phyloP scores from a whole-genome alignment of 2,113 vertebrate genomes.

The Muntiacus muntjak region DNA sequence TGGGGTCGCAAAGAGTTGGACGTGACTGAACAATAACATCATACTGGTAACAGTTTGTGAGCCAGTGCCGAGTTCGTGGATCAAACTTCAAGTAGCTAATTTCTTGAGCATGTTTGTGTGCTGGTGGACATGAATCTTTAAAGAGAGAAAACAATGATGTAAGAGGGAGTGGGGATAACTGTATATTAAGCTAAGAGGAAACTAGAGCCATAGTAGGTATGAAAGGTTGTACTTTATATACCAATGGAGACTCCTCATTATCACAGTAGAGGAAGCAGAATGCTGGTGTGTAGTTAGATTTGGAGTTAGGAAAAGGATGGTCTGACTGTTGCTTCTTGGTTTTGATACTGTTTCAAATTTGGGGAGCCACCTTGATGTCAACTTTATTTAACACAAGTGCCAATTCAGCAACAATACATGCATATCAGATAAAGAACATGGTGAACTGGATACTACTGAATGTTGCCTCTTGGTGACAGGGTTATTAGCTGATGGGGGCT shows the following conservation, averaged over 20 bases:
- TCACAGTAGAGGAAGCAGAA: not conserved
- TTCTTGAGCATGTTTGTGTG: not conserved
- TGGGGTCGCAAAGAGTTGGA: not conserved
- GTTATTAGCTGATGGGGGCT: not conserved
- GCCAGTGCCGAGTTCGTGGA: not conserved
- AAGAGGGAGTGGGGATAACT: not conserved
- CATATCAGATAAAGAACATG: not conserved
- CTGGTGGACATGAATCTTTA: not conserved
- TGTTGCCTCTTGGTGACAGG: not conserved
- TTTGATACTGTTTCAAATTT: conserved; percentile 39
- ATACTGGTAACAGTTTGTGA: not conserved
- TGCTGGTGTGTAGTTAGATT: not conserved
- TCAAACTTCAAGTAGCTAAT: not conserved
- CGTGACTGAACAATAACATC: not conserved
- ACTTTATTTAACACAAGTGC: conserved; percentile 14
- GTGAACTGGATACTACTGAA: not conserved
- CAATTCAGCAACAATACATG: conserved; percentile 13
- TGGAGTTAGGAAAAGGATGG: not conserved
- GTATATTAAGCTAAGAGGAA: not conserved
- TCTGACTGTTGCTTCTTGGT: not conserved
- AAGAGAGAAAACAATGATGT: not conserved
- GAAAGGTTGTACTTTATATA: not conserved
- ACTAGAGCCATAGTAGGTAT: not conserved
- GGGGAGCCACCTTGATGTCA: not conserved
- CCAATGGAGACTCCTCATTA: not conserved